A percentile compares a stretch with the other conserved stretches of the same genome.
Evolutionary conservation across 2,888 invertebrate species (phyloP).

Genomic region (Loripinus fragilis): DNA sequence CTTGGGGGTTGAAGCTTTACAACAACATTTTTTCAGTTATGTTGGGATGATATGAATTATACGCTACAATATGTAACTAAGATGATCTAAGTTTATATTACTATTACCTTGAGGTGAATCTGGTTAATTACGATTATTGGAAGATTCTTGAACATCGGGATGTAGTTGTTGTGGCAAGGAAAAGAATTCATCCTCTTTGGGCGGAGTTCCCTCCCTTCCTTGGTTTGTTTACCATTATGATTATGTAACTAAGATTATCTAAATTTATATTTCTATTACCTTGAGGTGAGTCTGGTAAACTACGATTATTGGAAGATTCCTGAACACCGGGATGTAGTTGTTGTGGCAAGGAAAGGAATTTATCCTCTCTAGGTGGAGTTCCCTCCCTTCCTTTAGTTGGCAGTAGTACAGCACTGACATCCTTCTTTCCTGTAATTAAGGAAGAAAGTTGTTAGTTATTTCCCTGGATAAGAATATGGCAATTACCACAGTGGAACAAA

Average conservation of each 20-base stretch:
- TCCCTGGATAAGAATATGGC: too few species aligned
- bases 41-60: too few species aligned
- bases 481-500: too few species aligned
- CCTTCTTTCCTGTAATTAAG: constrained; percentile 86
- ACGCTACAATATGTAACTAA: too few species aligned
- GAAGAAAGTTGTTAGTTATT: too few species aligned
- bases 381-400: constrained; percentile 69
- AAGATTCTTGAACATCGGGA: constrained; percentile 14
- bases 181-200: constrained; percentile 74
- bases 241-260: too few species aligned
- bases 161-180: constrained; percentile 58
- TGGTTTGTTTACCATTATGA: too few species aligned
- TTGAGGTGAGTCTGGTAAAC: not conserved
- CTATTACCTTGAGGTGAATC: not conserved
- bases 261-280: too few species aligned
- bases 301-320: constrained; percentile 15
- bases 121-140: constrained; percentile 5
- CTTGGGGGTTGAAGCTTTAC: too few species aligned
- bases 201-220: constrained; percentile 59
- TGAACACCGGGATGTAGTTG: constrained; percentile 6
- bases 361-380: constrained; percentile 67
- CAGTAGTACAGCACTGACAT: constrained; percentile 87
- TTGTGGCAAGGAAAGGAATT: constrained; percentile 71
- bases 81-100: too few species aligned
- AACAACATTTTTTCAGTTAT: too few species aligned